Evolutionary conservation across 2,113 vertebrate species (phyloP), one percentile per base, ranked within the genome.

Genomic region (Semnornis frantzii): DNA sequence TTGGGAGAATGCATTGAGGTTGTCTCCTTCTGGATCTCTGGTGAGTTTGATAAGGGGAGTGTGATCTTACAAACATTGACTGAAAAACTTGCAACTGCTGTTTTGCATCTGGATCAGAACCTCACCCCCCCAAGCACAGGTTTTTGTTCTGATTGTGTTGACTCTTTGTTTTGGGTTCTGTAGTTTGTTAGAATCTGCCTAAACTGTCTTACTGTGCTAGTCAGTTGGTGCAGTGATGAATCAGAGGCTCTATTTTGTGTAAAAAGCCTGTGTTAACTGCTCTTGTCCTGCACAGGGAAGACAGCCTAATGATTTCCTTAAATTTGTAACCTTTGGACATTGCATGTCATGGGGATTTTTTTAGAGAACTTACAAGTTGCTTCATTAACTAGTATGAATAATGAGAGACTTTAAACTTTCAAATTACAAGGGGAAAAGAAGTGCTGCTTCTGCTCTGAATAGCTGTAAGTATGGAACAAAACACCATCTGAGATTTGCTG

Each of bases 201-300:
- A 85, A 90, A 87, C 68, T 84, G 87, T 79, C 80, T 88, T 93
- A 79, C 65, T 86, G 62, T 84, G 80, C 76, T 68, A 86, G 72
- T 85, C 58, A 44, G 72, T 85, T 77, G 87, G 65, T 92, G 80
- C 76, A 88, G 44, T 64, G 82, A 87, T 94, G 92, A 94, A 94
- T 94, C 85, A 90, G 79, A 95, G 80, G 31, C 44, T 91, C 62
- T 92, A 21, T 78, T 91, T 91, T 91, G 73, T 75, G 55, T 54
- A 65, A 81, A 92, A 94, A 69, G 54, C 24, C 74, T 27, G 50
- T 87, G 77, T 90, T 94, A 91, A 94, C 85, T 92, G 85, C 58
- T 93, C 70, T 72, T 72, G 80, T 88, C 85, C 87, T 72, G 33
- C 24, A 12, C 54, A n/a, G 65, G 48, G 59, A 91, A 66, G 20